Evolutionary conservation across 2,113 vertebrate genomes (phyloP).

Genomic region (Phyllostomus discolor): DNA sequence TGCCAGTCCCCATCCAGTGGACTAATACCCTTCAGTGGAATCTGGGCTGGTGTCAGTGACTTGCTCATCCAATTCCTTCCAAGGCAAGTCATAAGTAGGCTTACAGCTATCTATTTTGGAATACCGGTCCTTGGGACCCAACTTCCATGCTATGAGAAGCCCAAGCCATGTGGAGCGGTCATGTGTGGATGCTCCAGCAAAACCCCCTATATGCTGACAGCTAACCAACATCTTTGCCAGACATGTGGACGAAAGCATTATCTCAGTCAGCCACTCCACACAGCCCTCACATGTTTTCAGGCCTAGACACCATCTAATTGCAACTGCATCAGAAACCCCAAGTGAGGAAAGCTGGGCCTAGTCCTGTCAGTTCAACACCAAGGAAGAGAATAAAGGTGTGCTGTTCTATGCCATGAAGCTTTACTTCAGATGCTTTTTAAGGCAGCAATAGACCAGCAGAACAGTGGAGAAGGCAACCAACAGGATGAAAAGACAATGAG

Average conservation of each 20-base stretch:
- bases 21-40: not conserved
- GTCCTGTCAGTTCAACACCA: too few species aligned
- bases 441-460: not conserved
- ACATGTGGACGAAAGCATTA: rapidly evolving
- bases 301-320: not conserved
- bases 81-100: not conserved
- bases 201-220: too few species aligned
- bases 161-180: not conserved
- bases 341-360: not conserved
- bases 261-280: rapidly evolving
- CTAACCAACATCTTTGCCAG: not conserved
- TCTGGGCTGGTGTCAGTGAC: not conserved
- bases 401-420: not conserved
- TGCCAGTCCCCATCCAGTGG: rapidly evolving
- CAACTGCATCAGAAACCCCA: not conserved
- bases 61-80: not conserved
- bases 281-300: not conserved
- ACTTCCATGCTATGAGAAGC: rapidly evolving
- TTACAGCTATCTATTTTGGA: too few species aligned
- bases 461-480: not conserved
- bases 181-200: rapidly evolving
- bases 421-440: not conserved
- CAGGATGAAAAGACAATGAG: not conserved
- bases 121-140: too few species aligned
- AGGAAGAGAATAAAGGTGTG: not conserved